Conservation (phyloP, 1,140 invertebrate species). For the Drosophila truncata region DNA sequence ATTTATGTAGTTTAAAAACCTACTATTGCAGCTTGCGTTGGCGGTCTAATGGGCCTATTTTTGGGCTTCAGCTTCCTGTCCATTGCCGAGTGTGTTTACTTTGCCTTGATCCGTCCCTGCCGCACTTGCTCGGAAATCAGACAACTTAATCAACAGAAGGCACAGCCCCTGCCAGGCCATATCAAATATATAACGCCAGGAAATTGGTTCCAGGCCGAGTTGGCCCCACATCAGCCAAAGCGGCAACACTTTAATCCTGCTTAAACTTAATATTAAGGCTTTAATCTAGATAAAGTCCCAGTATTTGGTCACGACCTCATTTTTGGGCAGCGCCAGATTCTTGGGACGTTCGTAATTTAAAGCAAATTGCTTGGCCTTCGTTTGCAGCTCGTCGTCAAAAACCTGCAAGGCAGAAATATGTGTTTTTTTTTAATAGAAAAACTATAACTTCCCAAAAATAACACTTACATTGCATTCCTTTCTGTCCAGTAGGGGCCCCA, state of each 20-base stretch:
- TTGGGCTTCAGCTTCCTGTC: conserved; percentile 93
- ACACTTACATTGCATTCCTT: conserved; percentile 87
- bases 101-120: conserved; percentile 87
- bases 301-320: conserved; percentile 58
- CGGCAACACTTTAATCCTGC: conserved; percentile 35
- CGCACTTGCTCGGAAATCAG: conserved; percentile 75
- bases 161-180: background rate
- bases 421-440: too few species aligned
- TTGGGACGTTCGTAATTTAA: conserved; percentile 88
- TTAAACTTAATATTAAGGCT: conserved; percentile 13
- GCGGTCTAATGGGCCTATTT: conserved; percentile 92
- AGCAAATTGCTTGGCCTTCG: conserved; percentile 88
- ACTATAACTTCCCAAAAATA: background rate
- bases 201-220: conserved; percentile 51
- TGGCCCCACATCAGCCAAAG: conserved; percentile 27
- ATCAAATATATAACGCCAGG: conserved; percentile 39
- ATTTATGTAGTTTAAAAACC: background rate
- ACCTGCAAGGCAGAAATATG: conserved; percentile 84
- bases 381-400: conserved; percentile 88
- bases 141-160: conserved; percentile 22
- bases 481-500: conserved; percentile 88
- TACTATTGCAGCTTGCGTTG: conserved; percentile 88
- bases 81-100: conserved; percentile 90
- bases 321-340: conserved; percentile 52
- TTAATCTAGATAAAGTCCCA: conserved; percentile 54